Percentiles rank a stretch among this genome's conserved stretches.
These are phyloP conservation scores for Crax fasciolata DNA, from an alignment of 2,797 vertebrate species.

Conservation along the genomic window DNA sequence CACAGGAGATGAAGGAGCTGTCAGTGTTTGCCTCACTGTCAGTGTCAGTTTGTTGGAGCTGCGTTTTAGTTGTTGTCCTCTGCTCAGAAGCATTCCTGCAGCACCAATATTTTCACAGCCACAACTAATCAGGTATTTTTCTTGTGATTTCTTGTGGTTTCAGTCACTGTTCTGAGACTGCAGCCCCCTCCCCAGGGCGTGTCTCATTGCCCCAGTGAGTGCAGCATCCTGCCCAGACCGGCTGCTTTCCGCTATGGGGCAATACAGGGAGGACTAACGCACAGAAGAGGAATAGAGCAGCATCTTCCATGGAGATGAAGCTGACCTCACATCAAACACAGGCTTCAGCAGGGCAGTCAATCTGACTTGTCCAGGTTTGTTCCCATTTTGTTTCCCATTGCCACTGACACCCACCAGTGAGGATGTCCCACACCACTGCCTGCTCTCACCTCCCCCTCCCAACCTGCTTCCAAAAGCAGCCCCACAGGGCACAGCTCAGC, in stretches of 20 bases:
- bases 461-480: not conserved
- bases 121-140: not conserved
- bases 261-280: not conserved
- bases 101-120: not conserved
- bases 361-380: not conserved
- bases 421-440: not conserved
- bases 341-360: not conserved
- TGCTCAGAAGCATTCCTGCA: not conserved
- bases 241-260: not conserved
- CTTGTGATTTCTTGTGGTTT: not conserved
- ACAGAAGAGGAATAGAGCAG: not conserved
- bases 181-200: fast-evolving
- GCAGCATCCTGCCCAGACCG: not conserved
- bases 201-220: not conserved
- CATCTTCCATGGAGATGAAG: not conserved
- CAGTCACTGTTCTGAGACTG: not conserved
- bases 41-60: not conserved
- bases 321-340: not conserved
- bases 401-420: fast-evolving
- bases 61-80: not conserved
- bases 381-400: not conserved
- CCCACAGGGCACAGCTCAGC: not conserved
- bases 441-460: not conserved
- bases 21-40: fast-evolving
- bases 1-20: fast-evolving